These are phyloP conservation scores for Protomyctophum bolini DNA, from an alignment of 2,113 vertebrate species.

Conservation along the genomic window DNA sequence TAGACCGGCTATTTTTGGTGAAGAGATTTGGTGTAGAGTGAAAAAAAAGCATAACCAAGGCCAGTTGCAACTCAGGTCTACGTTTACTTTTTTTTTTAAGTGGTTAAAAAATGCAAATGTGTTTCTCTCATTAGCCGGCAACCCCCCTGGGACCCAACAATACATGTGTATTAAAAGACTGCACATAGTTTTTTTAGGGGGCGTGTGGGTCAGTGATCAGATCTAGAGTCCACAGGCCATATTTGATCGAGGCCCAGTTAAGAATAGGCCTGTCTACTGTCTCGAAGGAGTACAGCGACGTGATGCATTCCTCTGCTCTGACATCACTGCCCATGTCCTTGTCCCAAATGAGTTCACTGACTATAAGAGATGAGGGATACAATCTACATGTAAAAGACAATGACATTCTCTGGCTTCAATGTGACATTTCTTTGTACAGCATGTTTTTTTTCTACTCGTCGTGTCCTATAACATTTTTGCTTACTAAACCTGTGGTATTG, in stretches of 20 bases:
- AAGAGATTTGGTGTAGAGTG: too few species aligned
- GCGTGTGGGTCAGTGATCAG: slow-evolving; percentile 52
- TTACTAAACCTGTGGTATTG: slow-evolving; percentile 19
- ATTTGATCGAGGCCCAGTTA: slow-evolving; percentile 46
- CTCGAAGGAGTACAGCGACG: slow-evolving; percentile 58
- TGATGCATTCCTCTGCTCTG: slow-evolving; percentile 58
- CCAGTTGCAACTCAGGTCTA: too few species aligned
- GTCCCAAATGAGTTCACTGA: slow-evolving; percentile 55
- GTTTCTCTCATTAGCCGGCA: slow-evolving; percentile 43
- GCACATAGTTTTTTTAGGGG: slow-evolving; percentile 6
- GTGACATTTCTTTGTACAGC: slow-evolving; percentile 25
- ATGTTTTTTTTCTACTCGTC: slow-evolving; percentile 15
- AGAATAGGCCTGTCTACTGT: slow-evolving; percentile 53
- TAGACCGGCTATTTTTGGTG: too few species aligned
- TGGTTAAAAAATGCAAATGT: background rate
- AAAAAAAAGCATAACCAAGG: too few species aligned
- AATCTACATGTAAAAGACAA: slow-evolving; percentile 31
- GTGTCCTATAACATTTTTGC: slow-evolving; percentile 7
- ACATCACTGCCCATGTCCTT: slow-evolving; percentile 54
- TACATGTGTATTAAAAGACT: slow-evolving; percentile 58
- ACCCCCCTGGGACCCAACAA: slow-evolving; percentile 46
- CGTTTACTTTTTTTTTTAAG: too few species aligned
- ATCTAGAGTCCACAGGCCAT: slow-evolving; percentile 39
- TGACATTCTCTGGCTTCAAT: background rate
- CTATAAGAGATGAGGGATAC: slow-evolving; percentile 40